phyloP scores from a whole-genome alignment of 2,888 invertebrate species.

The Atrina japonica region DNA sequence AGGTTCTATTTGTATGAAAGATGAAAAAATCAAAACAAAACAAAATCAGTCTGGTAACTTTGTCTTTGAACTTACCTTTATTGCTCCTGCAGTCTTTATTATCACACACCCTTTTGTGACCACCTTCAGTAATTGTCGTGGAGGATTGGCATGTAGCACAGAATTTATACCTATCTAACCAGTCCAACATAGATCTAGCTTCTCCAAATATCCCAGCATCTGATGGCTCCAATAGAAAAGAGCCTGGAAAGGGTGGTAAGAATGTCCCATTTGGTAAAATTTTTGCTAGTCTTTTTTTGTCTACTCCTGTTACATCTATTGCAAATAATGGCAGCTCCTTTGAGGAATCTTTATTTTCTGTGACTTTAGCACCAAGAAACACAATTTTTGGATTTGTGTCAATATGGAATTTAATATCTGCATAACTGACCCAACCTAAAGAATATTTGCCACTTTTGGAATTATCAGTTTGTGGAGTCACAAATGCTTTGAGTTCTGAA shows the following conservation, averaged over 20 bases:
- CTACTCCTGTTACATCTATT: conserved; percentile 62
- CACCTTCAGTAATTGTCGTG: conserved; percentile 74
- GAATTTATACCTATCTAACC: conserved; percentile 80
- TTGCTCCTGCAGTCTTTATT: conserved; percentile 73
- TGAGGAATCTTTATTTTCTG: conserved; percentile 43
- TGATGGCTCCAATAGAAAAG: conserved; percentile 67
- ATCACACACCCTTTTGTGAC: conserved; percentile 76
- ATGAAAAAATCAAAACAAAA: too few relatives aligned
- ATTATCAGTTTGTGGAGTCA: conserved; percentile 45
- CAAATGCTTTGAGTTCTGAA: conserved; percentile 66
- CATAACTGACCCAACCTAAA: conserved; percentile 58
- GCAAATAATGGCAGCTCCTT: conserved; percentile 73
- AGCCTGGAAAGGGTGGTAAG: conserved; percentile 61
- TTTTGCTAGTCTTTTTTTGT: conserved; percentile 51
- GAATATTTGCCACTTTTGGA: conserved; percentile 53
- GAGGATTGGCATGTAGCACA: conserved; percentile 81
- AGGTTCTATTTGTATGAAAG: too few relatives aligned
- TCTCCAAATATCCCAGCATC: conserved; percentile 79
- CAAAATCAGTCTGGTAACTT: too few relatives aligned
- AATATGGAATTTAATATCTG: conserved; percentile 58
- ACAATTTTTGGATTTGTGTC: conserved; percentile 63
- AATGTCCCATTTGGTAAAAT: conserved; percentile 56
- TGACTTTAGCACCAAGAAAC: conserved; percentile 72
- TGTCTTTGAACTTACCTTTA: conserved; percentile 72
- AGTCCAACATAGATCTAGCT: conserved; percentile 79